phyloP scores from a whole-genome alignment of 2,888 invertebrate species.

The Dynastes maya region DNA sequence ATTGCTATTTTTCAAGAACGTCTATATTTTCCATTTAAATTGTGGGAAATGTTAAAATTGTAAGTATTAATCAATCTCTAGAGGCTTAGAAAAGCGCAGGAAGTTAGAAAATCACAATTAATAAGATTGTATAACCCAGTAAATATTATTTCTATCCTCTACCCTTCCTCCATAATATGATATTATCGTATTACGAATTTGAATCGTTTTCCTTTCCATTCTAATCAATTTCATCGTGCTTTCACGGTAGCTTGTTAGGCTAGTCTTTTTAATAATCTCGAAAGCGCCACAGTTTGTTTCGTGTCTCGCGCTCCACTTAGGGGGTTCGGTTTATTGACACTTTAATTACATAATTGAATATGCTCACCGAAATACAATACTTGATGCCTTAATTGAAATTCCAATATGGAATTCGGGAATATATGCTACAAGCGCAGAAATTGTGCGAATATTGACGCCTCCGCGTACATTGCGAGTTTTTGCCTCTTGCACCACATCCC shows the following conservation, averaged over 20 bases:
- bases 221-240: too few relatives aligned
- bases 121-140: too few relatives aligned
- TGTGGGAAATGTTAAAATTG: too few relatives aligned
- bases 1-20: too few relatives aligned
- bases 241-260: neutral
- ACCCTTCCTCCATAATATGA: too few relatives aligned
- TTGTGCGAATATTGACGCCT: conserved; percentile 18
- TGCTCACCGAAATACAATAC: conserved; percentile 28
- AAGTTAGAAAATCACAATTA: too few relatives aligned
- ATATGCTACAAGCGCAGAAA: conserved; percentile 13
- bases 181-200: too few relatives aligned
- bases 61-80: too few relatives aligned
- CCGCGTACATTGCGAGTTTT: conserved; percentile 3
- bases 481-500: neutral
- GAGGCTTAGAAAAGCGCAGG: too few relatives aligned
- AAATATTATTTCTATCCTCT: too few relatives aligned
- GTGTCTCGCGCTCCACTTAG: neutral
- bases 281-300: neutral
- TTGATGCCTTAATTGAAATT: conserved; percentile 23
- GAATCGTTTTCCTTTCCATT: too few relatives aligned
- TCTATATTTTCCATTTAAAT: too few relatives aligned
- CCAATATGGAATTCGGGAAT: conserved; percentile 10
- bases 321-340: conserved; percentile 35
- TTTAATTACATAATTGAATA: conserved; percentile 42
- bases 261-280: conserved; percentile 5